Base-by-base conservation (phyloP, 2,797 vertebrate genomes). In the Enteromius fasciolatus region DNA sequence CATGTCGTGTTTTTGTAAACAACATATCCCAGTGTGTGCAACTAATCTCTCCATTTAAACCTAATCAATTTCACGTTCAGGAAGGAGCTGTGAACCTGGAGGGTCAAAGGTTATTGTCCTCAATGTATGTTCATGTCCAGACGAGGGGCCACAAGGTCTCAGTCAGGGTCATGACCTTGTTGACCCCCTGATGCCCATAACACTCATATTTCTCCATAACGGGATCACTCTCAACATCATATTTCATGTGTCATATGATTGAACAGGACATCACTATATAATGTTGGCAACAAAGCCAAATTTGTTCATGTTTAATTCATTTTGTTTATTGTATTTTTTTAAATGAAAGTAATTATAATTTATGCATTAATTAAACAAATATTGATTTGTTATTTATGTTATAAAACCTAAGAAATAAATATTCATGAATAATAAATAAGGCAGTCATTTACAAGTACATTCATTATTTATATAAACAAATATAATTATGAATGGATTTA, bases 51-150 rank as follows among this genome's bases (percentile, higher is more conserved):
- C 76, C 1, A 18, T 68, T 82, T 80, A 18, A 50, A 68, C 23
- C 69, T 44, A 70, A 84, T 84, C 80, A 80, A 82, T 76, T 64
- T 73, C 66, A 78, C 39, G 81, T 66, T 74, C 67, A 76, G 39
- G 11, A 72, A 61, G 28, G 80, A 93, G 93, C 93, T 94, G 93
- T 93, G 95, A 95, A 94, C 90, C 86, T 79, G 86, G 87, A 91
- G 93, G 84, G 83, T 86, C 92, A 95, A 95, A 95, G 94, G 92
- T 95, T 92, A 94, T 91, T 89, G 91, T 90, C 89, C 91, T 8
- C 85, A 89, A 86, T 93, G 87, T 92, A 89, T 92, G 88, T 88
- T 54, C 88, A 89, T 87, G 87, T 91, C 91, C 92, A 92, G 90
- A 90, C 90, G 69, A 81, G 82, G 91, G 91, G 90, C 92, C 93